Evolutionary conservation across 2,888 invertebrate genomes (phyloP).

Genomic region (Acheta domesticus): DNA sequence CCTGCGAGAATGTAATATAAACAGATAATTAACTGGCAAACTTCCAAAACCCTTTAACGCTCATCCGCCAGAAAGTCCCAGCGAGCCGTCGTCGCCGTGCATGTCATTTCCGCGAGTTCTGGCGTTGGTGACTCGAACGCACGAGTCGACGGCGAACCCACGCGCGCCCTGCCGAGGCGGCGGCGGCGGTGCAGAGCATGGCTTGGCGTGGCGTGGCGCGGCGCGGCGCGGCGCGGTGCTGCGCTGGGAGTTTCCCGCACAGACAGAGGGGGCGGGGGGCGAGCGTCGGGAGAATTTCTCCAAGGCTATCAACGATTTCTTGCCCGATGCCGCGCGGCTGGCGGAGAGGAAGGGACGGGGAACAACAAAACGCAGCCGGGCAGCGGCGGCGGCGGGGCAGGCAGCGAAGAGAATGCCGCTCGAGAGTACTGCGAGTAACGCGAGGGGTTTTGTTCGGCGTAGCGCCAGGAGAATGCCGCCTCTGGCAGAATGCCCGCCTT

Average conservation of each 20-base stretch:
- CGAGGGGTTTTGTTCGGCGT: constrained; percentile 18
- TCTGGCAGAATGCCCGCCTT: neutral
- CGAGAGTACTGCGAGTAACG: constrained; percentile 2
- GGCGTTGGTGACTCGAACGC: neutral
- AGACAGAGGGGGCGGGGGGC: neutral
- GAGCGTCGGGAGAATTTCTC: constrained; percentile 7
- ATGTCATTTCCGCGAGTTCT: neutral
- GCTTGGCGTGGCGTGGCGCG: neutral
- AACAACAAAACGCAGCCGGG: constrained; percentile 9
- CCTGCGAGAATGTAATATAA: too few relatives aligned
- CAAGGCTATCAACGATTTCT: constrained; percentile 18
- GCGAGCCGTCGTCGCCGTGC: neutral
- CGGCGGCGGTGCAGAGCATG: neutral
- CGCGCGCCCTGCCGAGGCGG: neutral
- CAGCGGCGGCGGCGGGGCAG: constrained; percentile 18
- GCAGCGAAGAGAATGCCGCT: constrained; percentile 18
- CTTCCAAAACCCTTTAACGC: too few relatives aligned
- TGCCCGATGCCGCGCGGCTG: neutral
- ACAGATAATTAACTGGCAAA: too few relatives aligned
- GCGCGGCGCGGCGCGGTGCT: neutral
- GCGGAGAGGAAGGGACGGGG: neutral
- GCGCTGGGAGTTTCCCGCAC: constrained; percentile 9
- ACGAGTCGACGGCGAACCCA: neutral
- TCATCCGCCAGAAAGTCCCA: neutral
- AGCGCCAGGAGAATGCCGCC: constrained; percentile 5